Evolutionary conservation across 1,140 invertebrate species (phyloP), one percentile per base, ranked within the genome.

Genomic region (Polyergus mexicanus): DNA sequence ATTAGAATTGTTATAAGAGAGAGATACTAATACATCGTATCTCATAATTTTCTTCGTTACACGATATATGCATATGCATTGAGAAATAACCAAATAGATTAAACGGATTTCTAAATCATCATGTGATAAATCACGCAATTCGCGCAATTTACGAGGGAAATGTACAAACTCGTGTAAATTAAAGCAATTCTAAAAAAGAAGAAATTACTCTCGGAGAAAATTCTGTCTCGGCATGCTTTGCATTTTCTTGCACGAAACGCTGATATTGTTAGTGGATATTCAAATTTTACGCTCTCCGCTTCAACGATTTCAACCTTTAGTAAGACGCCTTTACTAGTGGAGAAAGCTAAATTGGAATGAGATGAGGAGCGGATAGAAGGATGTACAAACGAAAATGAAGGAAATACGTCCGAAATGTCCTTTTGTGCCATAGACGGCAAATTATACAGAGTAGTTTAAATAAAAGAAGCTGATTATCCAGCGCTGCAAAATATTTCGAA

Each of bases 401-500:
- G 7, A 63, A 62, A 65, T 65, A 62, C 35, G 81, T 32, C 28
- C 72, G 58, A 65, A 77, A 65, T 62, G 69, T 38, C 60, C 47
- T 75, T 83, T 75, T 84, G 80, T 62, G 62, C 10, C 51, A n/a
- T 13, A 19, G 25, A 25, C 19, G 35, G 41, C 38, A 28, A 22
- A 84, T 75, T 65, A 84, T 28, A 84, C 41, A 84, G 41, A 75
- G 60, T 22, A 25, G 60, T 44, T 51, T 54, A 80, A 83, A 83
- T 83, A 83, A 74, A 72, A 76, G 68, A 84, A 58, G 51, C 56
- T 86, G 85, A 44, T 86, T 69, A 83, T 25, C 25, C 44, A 22
- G 13, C 47, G 25, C 47, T 35, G n/a, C 19, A 22, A 32, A 16
- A 77, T 76, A 58, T 66, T 75, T 75, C 62, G 65, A 41, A 38